Base-by-base conservation (phyloP, 2,888 invertebrate genomes). In the Lymantria dispar region DNA sequence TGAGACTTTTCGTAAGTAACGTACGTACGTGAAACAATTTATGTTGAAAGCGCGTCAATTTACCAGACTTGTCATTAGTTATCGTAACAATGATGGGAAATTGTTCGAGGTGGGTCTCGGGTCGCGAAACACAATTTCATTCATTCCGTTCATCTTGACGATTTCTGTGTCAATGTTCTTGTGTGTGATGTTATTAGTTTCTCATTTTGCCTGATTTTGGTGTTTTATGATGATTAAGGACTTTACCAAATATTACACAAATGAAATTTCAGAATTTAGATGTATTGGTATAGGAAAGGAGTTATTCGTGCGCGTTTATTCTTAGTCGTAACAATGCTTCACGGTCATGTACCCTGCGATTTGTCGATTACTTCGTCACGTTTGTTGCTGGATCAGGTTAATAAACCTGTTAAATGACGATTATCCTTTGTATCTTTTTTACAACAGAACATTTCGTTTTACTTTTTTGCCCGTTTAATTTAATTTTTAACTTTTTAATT, bases 321-420 rank as follows among this genome's bases (percentile, higher is more conserved):
- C 69, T 67, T 70, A 65, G 63, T 68, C 67, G 72, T 73, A 71
- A 72, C 71, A 76, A 77, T 74, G 69, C 68, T 79, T 80, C 78
- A 81, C 83, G 85, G 85, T 85, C 85, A 83, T 79, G 80, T 80
- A 81, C 83, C 79, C 78, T 72, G 74, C 79, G 75, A 85, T 81
- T 80, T 74, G 70, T 72, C 76, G 78, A 80, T 82, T 80, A 78
- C 78, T 67, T 75, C 74, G 83, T 83, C 83, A 85, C 83, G 85
- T 74, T 74, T 69, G 64, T 76, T 70, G 73, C 70, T 74, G 65
- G 74, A 76, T 72, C 79, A 77, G 84, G 84, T 84, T 81, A 82
- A 83, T 82, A 84, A 84, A 84, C 85, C 76, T 80, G 76, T 74
- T 76, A 78, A 71, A 70, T 74, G 67, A 72, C 74, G 68, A 76